phyloP scores from a whole-genome alignment of 2,888 invertebrate species.

The Pseudoips prasinana region DNA sequence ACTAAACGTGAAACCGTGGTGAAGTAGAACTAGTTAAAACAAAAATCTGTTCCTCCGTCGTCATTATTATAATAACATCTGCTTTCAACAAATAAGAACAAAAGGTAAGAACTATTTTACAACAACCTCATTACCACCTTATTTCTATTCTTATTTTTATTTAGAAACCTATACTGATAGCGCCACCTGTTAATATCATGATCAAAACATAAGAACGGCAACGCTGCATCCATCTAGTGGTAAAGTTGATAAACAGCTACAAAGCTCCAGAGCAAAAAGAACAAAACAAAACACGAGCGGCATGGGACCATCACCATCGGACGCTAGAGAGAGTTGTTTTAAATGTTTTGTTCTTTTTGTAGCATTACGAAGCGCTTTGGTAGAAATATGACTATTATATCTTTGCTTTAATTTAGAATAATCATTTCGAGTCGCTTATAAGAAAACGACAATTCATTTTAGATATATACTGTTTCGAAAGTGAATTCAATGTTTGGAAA shows the following conservation, averaged over 20 bases:
- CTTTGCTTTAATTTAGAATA: no score
- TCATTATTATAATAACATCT: no score
- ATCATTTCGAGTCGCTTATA: no score
- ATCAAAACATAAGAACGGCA: no score
- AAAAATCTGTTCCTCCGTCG: no score
- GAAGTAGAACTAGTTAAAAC: no score
- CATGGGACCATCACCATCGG: slow-evolving; percentile 12
- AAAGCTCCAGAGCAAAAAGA: slow-evolving; percentile 23
- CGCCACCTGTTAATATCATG: slow-evolving; percentile 34
- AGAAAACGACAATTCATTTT: no score
- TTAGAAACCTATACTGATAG: slow-evolving; percentile 6
- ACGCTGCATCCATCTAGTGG: slow-evolving; percentile 49
- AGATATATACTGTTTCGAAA: no score
- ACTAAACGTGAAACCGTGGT: no score
- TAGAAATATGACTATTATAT: slow-evolving; percentile 23
- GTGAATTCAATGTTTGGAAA: no score
- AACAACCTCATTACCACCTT: neutral
- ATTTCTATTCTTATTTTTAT: slow-evolving; percentile 23
- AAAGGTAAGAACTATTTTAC: neutral
- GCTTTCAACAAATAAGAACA: no score
- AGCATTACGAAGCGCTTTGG: slow-evolving; percentile 10
- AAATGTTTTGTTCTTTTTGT: slow-evolving; percentile 45
- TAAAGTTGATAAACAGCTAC: neutral
- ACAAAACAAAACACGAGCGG: slow-evolving; percentile 45
- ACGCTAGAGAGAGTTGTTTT: slow-evolving; percentile 68